A percentile compares a stretch with the other conserved stretches of the same genome.
Evolutionary conservation across 2,888 invertebrate species (phyloP).

Genomic region (Hyposoter didymator): DNA sequence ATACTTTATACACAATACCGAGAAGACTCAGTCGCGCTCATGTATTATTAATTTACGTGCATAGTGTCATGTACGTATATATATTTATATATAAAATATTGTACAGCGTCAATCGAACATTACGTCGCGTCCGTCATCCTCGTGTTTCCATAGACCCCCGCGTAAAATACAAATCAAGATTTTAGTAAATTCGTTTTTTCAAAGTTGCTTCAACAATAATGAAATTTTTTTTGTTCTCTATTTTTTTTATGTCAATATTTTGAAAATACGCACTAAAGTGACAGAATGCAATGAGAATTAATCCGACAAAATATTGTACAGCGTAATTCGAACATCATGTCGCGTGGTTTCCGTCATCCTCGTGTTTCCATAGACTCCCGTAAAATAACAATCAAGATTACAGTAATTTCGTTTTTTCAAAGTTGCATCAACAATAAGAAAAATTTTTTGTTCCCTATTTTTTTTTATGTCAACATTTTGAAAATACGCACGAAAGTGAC

Average conservation of each 20-base stretch:
- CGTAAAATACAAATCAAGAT: not conserved
- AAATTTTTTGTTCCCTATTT: not conserved
- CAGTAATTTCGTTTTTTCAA: not conserved
- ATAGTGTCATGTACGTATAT: conserved; percentile 46
- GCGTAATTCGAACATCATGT: conserved; percentile 60
- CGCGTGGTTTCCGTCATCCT: conserved; percentile 40
- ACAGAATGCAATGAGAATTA: not conserved
- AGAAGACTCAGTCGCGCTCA: conserved; percentile 74
- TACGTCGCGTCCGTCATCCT: conserved; percentile 48
- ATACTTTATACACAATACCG: conserved; percentile 38
- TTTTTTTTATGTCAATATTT: not conserved
- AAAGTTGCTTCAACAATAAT: not conserved
- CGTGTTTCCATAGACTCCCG: conserved; percentile 22
- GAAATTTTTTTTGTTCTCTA: not conserved
- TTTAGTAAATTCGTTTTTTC: not conserved
- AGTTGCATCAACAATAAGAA: not conserved
- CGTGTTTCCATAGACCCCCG: conserved; percentile 28
- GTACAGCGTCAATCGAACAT: conserved; percentile 55
- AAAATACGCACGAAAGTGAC: not conserved
- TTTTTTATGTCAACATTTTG: not conserved
- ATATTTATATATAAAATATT: not conserved
- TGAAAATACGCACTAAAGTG: not conserved
- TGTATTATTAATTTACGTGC: conserved; percentile 78
- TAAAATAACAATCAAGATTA: not conserved
- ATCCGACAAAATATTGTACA: conserved; percentile 10